Evolutionary conservation across 2,797 vertebrate genomes (phyloP).

Genomic region (Helicolenus hilgendorfi): DNA sequence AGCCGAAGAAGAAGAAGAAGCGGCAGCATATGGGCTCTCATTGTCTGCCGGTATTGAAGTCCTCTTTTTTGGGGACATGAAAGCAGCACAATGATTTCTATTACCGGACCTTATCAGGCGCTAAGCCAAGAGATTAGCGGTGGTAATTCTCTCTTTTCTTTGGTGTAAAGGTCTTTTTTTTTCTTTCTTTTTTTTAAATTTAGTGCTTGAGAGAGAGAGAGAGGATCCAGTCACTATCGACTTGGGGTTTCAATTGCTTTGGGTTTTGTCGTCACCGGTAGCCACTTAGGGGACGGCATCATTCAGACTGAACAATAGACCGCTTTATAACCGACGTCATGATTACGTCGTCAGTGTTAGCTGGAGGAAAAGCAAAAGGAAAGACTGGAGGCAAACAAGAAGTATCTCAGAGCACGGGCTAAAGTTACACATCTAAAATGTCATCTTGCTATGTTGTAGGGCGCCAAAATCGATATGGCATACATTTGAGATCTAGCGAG

Average conservation of each 20-base stretch:
- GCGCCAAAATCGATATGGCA: no score
- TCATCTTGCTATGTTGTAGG: no score
- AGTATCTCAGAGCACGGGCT: no score
- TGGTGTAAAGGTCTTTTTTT: constrained; percentile 36
- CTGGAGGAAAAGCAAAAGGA: no score
- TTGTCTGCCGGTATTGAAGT: constrained; percentile 56
- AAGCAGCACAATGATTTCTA: constrained; percentile 73
- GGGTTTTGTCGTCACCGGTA: not conserved
- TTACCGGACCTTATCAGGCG: constrained; percentile 73
- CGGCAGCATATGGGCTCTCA: constrained; percentile 22
- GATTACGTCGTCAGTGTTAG: not conserved
- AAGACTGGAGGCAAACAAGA: no score
- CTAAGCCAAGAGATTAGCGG: constrained; percentile 66
- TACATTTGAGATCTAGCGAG: no score
- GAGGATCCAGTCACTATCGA: not conserved
- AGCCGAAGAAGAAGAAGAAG: constrained; percentile 46
- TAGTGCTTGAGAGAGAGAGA: constrained; percentile 29
- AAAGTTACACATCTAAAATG: no score
- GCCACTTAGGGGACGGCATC: not conserved
- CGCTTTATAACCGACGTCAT: not conserved
- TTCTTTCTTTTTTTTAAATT: constrained; percentile 45
- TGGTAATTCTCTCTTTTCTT: constrained; percentile 61
- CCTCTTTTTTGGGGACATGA: constrained; percentile 59
- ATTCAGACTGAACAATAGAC: constrained; percentile 13
- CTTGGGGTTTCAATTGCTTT: not conserved